These are phyloP conservation scores for Lateolabrax maculatus DNA, from an alignment of 2,797 vertebrate genomes.

Conservation along the genomic window DNA sequence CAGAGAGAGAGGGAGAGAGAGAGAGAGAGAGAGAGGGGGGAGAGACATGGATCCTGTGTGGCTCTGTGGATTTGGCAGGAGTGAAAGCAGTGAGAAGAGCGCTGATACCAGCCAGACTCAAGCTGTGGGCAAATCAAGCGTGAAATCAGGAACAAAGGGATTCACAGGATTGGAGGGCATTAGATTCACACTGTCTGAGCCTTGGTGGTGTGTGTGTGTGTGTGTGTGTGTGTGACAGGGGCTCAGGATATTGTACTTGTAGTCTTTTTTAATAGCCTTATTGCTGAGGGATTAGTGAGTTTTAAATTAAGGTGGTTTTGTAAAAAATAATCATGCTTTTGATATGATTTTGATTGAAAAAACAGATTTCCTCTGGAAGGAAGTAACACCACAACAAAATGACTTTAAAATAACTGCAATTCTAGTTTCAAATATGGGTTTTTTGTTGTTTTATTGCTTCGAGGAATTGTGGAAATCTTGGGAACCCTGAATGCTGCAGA, in stretches of 20 bases:
- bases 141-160: constrained; percentile 87
- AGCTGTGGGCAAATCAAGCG: constrained; percentile 85
- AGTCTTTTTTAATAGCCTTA: constrained; percentile 75
- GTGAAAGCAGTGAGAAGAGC: constrained; percentile 79
- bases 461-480: not conserved
- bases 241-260: constrained; percentile 75
- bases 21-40: constrained; percentile 40
- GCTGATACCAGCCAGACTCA: constrained; percentile 79
- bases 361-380: constrained; percentile 2
- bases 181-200: constrained; percentile 83
- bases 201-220: constrained; percentile 51
- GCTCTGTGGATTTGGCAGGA: constrained; percentile 82
- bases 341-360: constrained; percentile 35
- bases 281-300: constrained; percentile 73
- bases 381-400: constrained; percentile 4
- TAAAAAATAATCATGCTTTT: constrained; percentile 47
- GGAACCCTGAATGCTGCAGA: not conserved
- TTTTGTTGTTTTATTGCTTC: constrained; percentile 1
- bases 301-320: constrained; percentile 69
- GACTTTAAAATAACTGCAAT: not conserved
- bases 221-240: constrained; percentile 41
- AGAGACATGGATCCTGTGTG: constrained; percentile 64
- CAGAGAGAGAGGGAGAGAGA: constrained; percentile 5
- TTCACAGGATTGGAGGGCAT: constrained; percentile 84
- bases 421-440: not conserved